Evolutionary conservation across 2,888 invertebrate species (phyloP), one percentile per base, ranked within the genome.

Genomic region (Leucoma salicis): DNA sequence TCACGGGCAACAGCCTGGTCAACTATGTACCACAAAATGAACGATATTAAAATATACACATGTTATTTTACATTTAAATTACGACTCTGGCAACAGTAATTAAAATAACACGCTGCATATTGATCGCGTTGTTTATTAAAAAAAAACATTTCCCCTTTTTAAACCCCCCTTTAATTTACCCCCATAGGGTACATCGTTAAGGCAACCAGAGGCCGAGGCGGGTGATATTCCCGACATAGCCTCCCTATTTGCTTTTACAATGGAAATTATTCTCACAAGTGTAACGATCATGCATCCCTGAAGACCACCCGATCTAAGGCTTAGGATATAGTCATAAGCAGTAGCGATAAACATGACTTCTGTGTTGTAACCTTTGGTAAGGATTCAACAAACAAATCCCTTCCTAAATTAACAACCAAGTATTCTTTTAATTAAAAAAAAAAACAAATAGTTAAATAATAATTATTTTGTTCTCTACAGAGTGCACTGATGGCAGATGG

Each of bases 221-320:
- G 25, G 39, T 35, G 52, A 35, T 47, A 46, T 50, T 57, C 54
- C 47, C 53, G 39, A 25, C 43, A 46, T 49, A 25, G 48, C 49
- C 18, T 50, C 53, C 39, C 46, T 58, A 57, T 60, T 62, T 58
- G 70, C 60, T 59, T 64, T 65, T 60, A 60, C 66, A 66, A 65
- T 67, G 70, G 61, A 68, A 66, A 71, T 75, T 65, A 75, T 74
- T 66, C 70, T 49, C 56, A 63, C 60, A 62, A 67, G 65, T 66
- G 68, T 66, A 61, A 62, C 67, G 52, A 62, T 66, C 70, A 75
- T 69, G 68, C 57, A 45, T 64, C 74, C 63, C 71, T 33, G 18
- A 57, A 56, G 70, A 61, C 33, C 52, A 32, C 46, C 50, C 52
- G 38, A 31, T 31, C 33, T 38, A 25, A 43, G 21, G 12, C n/a